These are phyloP conservation scores for Odontothrips loti DNA, from an alignment of 2,888 invertebrate genomes.

Conservation along the genomic window DNA sequence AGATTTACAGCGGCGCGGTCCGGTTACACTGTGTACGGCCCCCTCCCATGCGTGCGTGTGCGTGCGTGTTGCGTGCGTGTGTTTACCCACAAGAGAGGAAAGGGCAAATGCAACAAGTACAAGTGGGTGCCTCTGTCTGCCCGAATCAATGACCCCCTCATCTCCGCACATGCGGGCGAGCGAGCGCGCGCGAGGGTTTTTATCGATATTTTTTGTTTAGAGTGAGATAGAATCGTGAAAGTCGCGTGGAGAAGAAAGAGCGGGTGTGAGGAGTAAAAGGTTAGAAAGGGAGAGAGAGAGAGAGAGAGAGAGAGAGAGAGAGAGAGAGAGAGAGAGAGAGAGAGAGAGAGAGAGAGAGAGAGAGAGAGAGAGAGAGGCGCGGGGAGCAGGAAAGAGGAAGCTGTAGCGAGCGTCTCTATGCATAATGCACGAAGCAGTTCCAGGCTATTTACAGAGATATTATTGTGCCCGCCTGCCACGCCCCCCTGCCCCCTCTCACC, in stretches of 20 bases:
- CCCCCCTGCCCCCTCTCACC: not conserved
- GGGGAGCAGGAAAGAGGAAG: not conserved
- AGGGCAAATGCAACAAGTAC: not conserved
- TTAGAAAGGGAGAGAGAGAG: not conserved
- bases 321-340: not conserved
- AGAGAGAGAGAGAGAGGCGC: not conserved
- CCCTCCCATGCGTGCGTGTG: too few species aligned
- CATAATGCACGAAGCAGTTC: constrained; percentile 17
- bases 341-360: not conserved
- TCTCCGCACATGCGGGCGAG: too few species aligned
- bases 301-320: not conserved
- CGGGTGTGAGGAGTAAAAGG: not conserved
- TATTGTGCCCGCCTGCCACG: constrained; percentile 3
- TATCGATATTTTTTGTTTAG: too few species aligned
- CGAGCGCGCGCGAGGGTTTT: not conserved
- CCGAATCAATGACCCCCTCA: not conserved
- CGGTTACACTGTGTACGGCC: too few species aligned
- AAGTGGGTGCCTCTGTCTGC: not conserved
- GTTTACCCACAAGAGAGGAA: not conserved
- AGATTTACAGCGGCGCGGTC: too few species aligned
- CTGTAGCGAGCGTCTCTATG: not conserved
- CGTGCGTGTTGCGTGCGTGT: not conserved
- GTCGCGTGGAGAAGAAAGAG: not conserved
- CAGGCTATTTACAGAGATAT: constrained; percentile 20
- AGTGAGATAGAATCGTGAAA: too few species aligned